Base-by-base conservation (phyloP, 2,797 vertebrate genomes). In the Poeciliopsis paucimaculata region DNA sequence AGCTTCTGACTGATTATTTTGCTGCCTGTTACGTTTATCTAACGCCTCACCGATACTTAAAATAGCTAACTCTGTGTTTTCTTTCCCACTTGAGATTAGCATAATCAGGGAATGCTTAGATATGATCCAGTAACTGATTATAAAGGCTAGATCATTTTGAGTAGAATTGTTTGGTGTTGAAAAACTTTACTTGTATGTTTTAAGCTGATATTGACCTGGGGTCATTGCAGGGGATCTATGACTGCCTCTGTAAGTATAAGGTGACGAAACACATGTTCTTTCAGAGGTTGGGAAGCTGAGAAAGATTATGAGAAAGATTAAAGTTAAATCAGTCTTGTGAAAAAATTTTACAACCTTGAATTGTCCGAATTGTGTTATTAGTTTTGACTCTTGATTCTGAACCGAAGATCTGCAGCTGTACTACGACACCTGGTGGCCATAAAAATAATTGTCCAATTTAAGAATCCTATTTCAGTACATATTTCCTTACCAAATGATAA, bases 171-270 rank as follows among this genome's bases (percentile, higher is more conserved):
- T 68, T 41, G 64, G 20, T 68, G 36, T 39, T 34, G 36, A 36
- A 66, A 34, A 34, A 16, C 15, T 31, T 31, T 60, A 16, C 13
- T 2, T 16, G 13, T 34, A 15, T 16, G 12, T 60, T 84, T 88
- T 86, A 75, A 79, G 81, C 77, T 72, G 77, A 81, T 49, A 15
- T 64, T 41, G 16, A 73, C 75, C 11, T 26, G 73, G 78, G 45
- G 86, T 84, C 74, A 72, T 82, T 72, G 36, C 75, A 41, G 60
- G 12, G 53, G 85, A 84, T 79, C 82, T 71, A 73, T 79, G 85
- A 62, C 87, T 73, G 87, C 77, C 78, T 77, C 55, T 57, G n/a
- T 34, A 62, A 31, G 60, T 9, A 20, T 68, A 36, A 74, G 80
- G 23, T 73, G 64, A 62, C 55, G 78, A 49, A 34, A 82, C 16